A percentile compares a stretch with the other conserved stretches of the same genome.
Conservation (phyloP, 2,797 vertebrate genomes). For the Cheracebus regulus region DNA sequence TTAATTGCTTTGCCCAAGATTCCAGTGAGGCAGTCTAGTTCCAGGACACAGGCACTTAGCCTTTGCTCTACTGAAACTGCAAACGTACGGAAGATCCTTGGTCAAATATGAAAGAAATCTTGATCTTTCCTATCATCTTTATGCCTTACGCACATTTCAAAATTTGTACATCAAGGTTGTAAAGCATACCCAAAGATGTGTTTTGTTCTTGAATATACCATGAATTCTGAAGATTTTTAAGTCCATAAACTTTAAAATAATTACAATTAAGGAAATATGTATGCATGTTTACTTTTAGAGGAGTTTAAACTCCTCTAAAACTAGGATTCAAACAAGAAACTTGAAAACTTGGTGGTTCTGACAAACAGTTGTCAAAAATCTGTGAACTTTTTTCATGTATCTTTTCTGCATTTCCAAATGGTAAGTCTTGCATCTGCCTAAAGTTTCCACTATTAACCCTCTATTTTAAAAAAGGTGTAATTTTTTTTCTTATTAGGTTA, state of each 20-base stretch:
- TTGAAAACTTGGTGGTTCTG: background rate
- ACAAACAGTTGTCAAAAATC: background rate
- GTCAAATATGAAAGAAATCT: background rate
- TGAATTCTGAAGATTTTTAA: background rate
- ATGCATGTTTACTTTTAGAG: background rate
- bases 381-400: background rate
- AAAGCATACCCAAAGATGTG: background rate
- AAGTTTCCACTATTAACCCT: background rate
- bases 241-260: background rate
- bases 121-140: background rate
- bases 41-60: too few species aligned
- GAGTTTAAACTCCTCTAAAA: background rate
- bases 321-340: background rate
- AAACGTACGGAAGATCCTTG: background rate
- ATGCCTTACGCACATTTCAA: background rate
- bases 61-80: background rate
- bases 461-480: background rate
- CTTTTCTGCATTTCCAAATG: background rate
- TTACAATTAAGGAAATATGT: background rate
- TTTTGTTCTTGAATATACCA: background rate
- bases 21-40: background rate
- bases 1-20: background rate
- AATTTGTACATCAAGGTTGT: background rate
- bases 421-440: background rate
- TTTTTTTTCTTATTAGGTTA: background rate